Percentiles rank a stretch among this genome's conserved stretches.
phyloP scores from a whole-genome alignment of 2,113 vertebrate genomes.

The Psettodes erumei region DNA sequence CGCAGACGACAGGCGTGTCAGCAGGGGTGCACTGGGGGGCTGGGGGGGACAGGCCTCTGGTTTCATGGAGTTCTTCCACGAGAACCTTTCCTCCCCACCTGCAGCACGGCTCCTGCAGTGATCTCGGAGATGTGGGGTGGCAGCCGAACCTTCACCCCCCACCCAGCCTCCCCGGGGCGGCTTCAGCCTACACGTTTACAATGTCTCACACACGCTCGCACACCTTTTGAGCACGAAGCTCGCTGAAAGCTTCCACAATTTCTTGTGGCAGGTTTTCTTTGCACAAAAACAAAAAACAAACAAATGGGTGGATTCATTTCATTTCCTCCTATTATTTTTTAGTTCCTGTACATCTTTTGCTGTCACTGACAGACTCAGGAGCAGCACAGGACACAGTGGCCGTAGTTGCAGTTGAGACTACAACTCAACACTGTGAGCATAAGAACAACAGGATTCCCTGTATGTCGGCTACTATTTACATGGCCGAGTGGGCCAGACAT shows the following conservation, averaged over 20 bases:
- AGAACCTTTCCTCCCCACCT: conserved; percentile 25
- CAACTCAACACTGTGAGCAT: neutral
- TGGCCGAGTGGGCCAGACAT: conserved; percentile 43
- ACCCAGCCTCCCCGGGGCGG: conserved; percentile 1
- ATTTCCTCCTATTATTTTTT: too few relatives aligned
- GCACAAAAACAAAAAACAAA: too few relatives aligned
- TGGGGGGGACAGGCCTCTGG: conserved; percentile 55
- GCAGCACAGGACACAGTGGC: neutral
- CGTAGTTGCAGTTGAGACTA: too few relatives aligned
- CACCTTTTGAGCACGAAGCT: neutral
- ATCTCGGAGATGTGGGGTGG: conserved; percentile 36
- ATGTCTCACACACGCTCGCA: conserved; percentile 22
- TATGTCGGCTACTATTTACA: conserved; percentile 42
- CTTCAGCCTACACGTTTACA: conserved; percentile 8
- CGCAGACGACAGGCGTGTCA: conserved; percentile 51
- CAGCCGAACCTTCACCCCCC: conserved; percentile 30
- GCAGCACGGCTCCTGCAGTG: conserved; percentile 2
- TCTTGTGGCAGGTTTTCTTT: neutral
- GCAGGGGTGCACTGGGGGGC: conserved; percentile 46
- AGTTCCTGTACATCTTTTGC: too few relatives aligned
- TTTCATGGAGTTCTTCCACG: conserved; percentile 53
- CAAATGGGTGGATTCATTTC: too few relatives aligned
- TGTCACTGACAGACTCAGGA: too few relatives aligned
- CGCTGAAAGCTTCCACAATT: neutral
- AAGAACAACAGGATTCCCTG: conserved; percentile 35